Conservation (phyloP, 2,797 vertebrate genomes). For the Pangasius sanitwongsei region DNA sequence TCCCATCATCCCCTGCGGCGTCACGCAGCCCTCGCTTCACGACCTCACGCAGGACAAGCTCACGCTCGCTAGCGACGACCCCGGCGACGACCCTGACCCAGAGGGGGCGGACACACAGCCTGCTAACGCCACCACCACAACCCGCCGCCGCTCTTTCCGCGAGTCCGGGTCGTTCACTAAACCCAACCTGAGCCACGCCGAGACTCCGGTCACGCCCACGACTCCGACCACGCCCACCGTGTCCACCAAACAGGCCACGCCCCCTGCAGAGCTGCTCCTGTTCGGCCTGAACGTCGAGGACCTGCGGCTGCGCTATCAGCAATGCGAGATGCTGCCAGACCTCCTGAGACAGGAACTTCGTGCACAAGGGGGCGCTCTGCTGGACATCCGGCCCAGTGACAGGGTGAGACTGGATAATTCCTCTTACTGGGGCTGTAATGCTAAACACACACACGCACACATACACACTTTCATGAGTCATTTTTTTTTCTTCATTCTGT, state of each 20-base stretch:
- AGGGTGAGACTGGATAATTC: constrained; percentile 74
- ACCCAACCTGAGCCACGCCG: constrained; percentile 87
- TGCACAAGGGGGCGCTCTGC: constrained; percentile 50
- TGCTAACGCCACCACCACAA: not conserved
- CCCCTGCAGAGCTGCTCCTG: constrained; percentile 79
- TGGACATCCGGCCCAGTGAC: constrained; percentile 59
- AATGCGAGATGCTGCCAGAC: constrained; percentile 78
- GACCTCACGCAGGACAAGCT: constrained; percentile 97
- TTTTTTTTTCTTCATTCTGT: not conserved
- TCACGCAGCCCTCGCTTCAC: constrained; percentile 92
- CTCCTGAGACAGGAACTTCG: constrained; percentile 77
- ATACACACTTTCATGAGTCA: not conserved
- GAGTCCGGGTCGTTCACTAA: constrained; percentile 91
- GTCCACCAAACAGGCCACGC: constrained; percentile 63
- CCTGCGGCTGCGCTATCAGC: constrained; percentile 78
- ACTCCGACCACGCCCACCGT: not conserved
- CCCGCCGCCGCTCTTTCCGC: constrained; percentile 84
- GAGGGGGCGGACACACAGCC: constrained; percentile 80
- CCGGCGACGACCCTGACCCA: constrained; percentile 81
- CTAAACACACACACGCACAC: not conserved
- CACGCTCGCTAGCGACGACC: constrained; percentile 84
- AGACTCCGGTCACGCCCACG: constrained; percentile 63
- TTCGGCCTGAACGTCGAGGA: constrained; percentile 86
- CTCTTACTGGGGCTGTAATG: not conserved
- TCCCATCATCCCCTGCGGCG: constrained; percentile 69